A percentile compares a stretch with the other conserved stretches of the same genome.
Evolutionary conservation across 1,140 invertebrate genomes (phyloP).

Genomic region (Zelostemma sp.): DNA sequence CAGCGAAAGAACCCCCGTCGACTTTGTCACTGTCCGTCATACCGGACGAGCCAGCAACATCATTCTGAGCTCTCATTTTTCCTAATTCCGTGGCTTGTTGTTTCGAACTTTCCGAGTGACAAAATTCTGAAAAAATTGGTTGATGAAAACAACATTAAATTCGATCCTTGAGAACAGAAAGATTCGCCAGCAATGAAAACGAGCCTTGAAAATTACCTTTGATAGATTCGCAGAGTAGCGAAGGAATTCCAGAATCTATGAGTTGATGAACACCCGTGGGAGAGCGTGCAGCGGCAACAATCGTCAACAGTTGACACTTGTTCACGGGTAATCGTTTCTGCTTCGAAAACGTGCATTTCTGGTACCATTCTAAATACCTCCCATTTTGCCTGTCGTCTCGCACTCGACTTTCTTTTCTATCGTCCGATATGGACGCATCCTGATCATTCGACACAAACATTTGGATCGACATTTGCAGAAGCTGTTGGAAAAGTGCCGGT

Average conservation of each 20-base stretch:
- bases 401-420: slow-evolving; percentile 72
- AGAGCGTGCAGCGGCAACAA: slow-evolving; percentile 83
- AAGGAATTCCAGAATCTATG: slow-evolving; percentile 82
- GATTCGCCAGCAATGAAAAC: too few species aligned
- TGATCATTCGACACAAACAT: slow-evolving; percentile 74
- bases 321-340: slow-evolving; percentile 69
- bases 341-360: slow-evolving; percentile 56
- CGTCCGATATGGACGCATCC: slow-evolving; percentile 73
- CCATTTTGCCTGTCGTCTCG: slow-evolving; percentile 79
- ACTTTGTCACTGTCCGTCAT: slow-evolving; percentile 71
- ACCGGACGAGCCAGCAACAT: slow-evolving; percentile 12
- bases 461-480: slow-evolving; percentile 79
- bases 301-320: slow-evolving; percentile 78
- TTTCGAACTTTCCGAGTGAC: slow-evolving; percentile 57
- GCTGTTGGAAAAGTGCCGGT: slow-evolving; percentile 79
- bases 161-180: not conserved
- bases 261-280: slow-evolving; percentile 80
- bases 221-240: slow-evolving; percentile 74
- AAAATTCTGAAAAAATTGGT: slow-evolving; percentile 66
- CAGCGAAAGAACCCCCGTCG: slow-evolving; percentile 36
- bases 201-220: too few species aligned
- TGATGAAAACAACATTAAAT: not conserved
- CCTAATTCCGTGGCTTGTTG: slow-evolving; percentile 11
- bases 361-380: slow-evolving; percentile 71
- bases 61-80: slow-evolving; percentile 20